Base-by-base conservation (phyloP, 2,888 invertebrate species). In the Morpho deidamia region DNA sequence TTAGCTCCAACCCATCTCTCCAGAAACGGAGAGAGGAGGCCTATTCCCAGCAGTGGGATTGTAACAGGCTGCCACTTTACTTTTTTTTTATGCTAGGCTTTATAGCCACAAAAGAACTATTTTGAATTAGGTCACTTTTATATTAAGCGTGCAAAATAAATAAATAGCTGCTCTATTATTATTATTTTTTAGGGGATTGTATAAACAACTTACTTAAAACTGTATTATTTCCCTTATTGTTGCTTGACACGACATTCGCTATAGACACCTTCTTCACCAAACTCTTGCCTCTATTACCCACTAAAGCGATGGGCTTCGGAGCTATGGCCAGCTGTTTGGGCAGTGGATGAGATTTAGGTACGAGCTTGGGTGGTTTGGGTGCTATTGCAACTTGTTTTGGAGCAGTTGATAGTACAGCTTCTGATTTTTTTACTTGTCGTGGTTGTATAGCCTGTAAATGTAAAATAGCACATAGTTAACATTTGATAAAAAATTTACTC, bases 331-430 rank as follows among this genome's bases (percentile, higher is more conserved):
- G 71, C 49, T 76, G 81, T 39, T 79, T 78, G 10, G 65, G 66
- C 8, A 47, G 45, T 1, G 55, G 10, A 43, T 34, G 57, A 7
- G 56, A 67, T 33, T 76, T 79, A 1, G 56, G 39, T n/a, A 78
- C 72, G 57, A 81, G 53, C 62, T 67, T 63, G 65, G 76, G 61
- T 0, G 83, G 87, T 64, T 86, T 91, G 0, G 91, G 91, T 0
- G 91, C 91, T 58, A 91, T 91, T 1, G 90, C 85, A 2, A 91
- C 79, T 58, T 76, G 91, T 63, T 70, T 86, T 61, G 81, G 84
- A 0, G 65, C 62, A 1, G 69, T 58, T 32, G 62, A 65, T 33
- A 64, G 53, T 9, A 62, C 51, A 2, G 72, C 51, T 38, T 78
- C 73, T 7, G 62, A 54, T 58, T 74, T 78, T 46, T 69, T 73